Conservation (phyloP, 2,113 vertebrate genomes). For the Bubalus kerabau region DNA sequence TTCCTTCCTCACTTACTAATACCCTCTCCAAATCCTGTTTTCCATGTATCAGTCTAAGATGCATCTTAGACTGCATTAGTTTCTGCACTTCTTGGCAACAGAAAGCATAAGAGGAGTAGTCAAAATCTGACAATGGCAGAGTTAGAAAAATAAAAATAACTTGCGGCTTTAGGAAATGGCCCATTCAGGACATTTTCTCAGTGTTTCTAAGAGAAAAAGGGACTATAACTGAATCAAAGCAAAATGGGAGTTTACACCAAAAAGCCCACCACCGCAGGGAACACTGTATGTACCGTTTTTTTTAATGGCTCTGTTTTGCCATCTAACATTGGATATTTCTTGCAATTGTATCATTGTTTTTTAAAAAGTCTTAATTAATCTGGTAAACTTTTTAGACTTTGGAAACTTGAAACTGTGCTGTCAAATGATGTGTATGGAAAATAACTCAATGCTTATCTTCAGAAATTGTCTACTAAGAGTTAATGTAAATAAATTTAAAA, state of each 20-base stretch:
- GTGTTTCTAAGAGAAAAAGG: background rate
- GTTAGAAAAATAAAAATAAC: slow-evolving; percentile 9
- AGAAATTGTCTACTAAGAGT: background rate
- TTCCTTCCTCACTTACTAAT: background rate
- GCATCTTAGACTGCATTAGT: background rate
- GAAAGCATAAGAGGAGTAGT: background rate
- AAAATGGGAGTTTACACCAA: background rate
- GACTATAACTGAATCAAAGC: background rate
- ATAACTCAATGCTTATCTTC: background rate
- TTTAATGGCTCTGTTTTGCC: background rate
- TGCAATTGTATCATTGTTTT: background rate
- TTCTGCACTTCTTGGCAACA: background rate
- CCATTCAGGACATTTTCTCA: background rate
- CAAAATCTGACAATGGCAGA: background rate
- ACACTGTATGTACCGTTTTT: background rate
- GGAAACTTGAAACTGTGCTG: background rate
- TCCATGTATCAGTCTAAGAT: background rate
- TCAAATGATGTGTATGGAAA: background rate
- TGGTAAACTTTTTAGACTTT: background rate
- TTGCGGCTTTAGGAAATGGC: background rate
- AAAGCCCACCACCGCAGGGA: background rate
- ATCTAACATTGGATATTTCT: background rate
- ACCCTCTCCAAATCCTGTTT: background rate
- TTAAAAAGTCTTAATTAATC: background rate
- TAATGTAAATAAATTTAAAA: background rate